Evolutionary conservation across 2,113 vertebrate species (phyloP).

Genomic region (Cercocebus atys): DNA sequence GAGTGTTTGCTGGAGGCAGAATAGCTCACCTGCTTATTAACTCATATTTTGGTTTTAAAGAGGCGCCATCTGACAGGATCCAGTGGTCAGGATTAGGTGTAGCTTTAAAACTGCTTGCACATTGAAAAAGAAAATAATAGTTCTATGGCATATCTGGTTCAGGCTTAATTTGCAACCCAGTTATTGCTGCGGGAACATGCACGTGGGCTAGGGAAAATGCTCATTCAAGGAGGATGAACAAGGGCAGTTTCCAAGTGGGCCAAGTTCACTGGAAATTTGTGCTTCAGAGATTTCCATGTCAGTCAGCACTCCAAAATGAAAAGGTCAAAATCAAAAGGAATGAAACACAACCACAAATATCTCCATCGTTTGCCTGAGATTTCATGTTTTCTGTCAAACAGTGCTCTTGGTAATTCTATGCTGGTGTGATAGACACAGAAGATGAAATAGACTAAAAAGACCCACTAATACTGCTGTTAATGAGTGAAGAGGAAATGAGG

Average conservation of each 20-base stretch:
- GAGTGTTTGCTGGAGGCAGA: constrained; percentile 49
- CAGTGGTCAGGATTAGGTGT: constrained; percentile 55
- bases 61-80: constrained; percentile 30
- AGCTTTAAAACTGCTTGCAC: constrained; percentile 52
- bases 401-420: neutral
- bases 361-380: neutral
- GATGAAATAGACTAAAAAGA: neutral
- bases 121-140: constrained; percentile 54
- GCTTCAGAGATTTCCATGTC: constrained; percentile 37
- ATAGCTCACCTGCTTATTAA: constrained; percentile 66
- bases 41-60: constrained; percentile 55
- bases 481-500: neutral
- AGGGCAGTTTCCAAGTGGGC: constrained; percentile 1
- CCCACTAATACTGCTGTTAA: neutral
- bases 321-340: constrained; percentile 17
- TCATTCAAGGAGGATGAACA: neutral
- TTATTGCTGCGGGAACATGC: neutral
- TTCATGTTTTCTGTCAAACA: constrained; percentile 33
- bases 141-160: neutral
- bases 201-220: neutral
- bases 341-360: constrained; percentile 36
- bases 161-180: constrained; percentile 3
- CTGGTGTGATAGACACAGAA: neutral
- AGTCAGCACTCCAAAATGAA: neutral
- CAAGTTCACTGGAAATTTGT: constrained; percentile 48